These are phyloP conservation scores for Aproaerema taeniolella DNA, from an alignment of 2,888 invertebrate species.

Conservation along the genomic window DNA sequence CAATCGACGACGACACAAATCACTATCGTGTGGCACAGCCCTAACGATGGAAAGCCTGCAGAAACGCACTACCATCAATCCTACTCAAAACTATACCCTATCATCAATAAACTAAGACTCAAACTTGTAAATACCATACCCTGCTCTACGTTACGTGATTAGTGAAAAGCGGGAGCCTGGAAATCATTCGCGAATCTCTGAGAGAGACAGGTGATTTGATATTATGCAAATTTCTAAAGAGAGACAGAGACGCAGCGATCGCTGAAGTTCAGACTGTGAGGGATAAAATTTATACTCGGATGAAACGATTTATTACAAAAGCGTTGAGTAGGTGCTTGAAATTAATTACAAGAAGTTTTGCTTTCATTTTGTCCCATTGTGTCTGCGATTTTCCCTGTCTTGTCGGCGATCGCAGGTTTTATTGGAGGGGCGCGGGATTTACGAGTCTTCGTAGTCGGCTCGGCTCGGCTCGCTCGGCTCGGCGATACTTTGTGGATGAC, in stretches of 20 bases:
- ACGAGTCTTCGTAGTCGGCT: no score
- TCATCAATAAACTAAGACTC: conserved; percentile 22
- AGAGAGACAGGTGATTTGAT: conserved; percentile 69
- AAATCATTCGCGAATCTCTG: conserved; percentile 71
- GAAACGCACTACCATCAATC: conserved; percentile 14
- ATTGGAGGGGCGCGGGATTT: conserved; percentile 40
- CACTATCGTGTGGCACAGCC: conserved; percentile 14
- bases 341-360: conserved; percentile 70
- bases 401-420: conserved; percentile 43
- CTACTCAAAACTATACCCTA: conserved; percentile 34
- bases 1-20: conserved; percentile 16
- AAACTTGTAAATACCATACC: neutral
- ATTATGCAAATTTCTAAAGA: conserved; percentile 58
- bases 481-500: conserved; percentile 6
- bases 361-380: conserved; percentile 60
- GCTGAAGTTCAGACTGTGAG: conserved; percentile 53
- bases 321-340: conserved; percentile 74
- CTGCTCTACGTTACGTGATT: conserved; percentile 41
- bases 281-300: conserved; percentile 69
- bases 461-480: conserved; percentile 30
- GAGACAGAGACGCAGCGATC: conserved; percentile 44
- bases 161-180: conserved; percentile 70
- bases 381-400: conserved; percentile 46
- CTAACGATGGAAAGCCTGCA: conserved; percentile 48
- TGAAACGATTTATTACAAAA: conserved; percentile 77